Conservation (phyloP, 2,888 invertebrate genomes). For the Siphonodentalium dalli region DNA sequence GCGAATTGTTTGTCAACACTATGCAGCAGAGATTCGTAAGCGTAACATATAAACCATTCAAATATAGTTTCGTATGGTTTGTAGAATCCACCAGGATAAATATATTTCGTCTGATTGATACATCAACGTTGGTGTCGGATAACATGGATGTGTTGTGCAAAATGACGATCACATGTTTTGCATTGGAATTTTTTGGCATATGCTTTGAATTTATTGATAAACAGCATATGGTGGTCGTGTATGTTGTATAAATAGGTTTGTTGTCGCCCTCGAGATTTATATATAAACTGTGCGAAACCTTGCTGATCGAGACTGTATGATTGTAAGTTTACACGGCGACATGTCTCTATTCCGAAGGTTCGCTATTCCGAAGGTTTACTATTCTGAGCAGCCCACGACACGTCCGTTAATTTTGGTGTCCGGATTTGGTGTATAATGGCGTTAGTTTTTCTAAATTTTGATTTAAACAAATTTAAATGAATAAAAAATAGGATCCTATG, state of each 20-base stretch:
- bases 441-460: no score
- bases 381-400: no score
- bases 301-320: slow-evolving; percentile 20
- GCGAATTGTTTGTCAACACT: slow-evolving; percentile 10
- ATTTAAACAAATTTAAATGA: no score
- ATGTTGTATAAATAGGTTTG: slow-evolving; percentile 22
- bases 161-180: slow-evolving; percentile 21
- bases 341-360: no score
- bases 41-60: slow-evolving; percentile 23
- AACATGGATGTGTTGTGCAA: slow-evolving; percentile 8
- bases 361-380: no score
- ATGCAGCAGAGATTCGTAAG: no score
- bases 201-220: slow-evolving; percentile 7
- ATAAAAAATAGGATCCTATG: no score
- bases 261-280: slow-evolving; percentile 16
- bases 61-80: slow-evolving; percentile 13
- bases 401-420: no score
- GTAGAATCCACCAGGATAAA: slow-evolving; percentile 25
- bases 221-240: slow-evolving; percentile 23
- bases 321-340: slow-evolving; percentile 19
- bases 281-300: slow-evolving; percentile 15
- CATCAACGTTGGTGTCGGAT: slow-evolving; percentile 21
- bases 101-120: slow-evolving; percentile 15
- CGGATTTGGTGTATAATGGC: no score
- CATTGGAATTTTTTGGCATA: slow-evolving; percentile 19